Evolutionary conservation across 2,888 invertebrate genomes (phyloP).

Genomic region (Eucera pruinosa): DNA sequence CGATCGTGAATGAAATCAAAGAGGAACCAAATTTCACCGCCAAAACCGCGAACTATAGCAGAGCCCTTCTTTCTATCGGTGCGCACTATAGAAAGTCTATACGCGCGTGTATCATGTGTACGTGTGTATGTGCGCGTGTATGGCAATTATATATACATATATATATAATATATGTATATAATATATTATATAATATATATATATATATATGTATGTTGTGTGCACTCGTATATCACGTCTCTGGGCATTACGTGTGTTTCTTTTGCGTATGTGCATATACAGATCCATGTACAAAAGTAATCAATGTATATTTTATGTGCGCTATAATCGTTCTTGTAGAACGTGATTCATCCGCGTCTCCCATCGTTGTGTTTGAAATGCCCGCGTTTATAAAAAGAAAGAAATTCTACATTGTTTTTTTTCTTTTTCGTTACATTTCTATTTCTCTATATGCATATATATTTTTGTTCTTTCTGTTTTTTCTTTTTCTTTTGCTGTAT

Average conservation of each 20-base stretch:
- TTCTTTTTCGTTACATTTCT: constrained; percentile 16
- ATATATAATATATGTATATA: neutral
- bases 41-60: constrained; percentile 34
- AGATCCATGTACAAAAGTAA: constrained; percentile 32
- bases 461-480: constrained; percentile 30
- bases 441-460: constrained; percentile 11
- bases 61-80: neutral
- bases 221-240: constrained; percentile 55
- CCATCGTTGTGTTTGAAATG: constrained; percentile 55
- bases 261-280: constrained; percentile 58
- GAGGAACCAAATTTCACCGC: constrained; percentile 50
- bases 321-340: constrained; percentile 56
- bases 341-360: constrained; percentile 42
- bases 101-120: constrained; percentile 23
- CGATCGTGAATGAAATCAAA: constrained; percentile 53
- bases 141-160: neutral
- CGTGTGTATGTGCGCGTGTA: constrained; percentile 22
- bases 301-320: constrained; percentile 61
- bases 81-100: constrained; percentile 46
- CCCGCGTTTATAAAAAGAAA: constrained; percentile 18
- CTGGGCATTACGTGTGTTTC: constrained; percentile 65
- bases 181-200: neutral
- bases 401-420: constrained; percentile 25
- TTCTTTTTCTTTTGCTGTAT: constrained; percentile 26
- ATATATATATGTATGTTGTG: constrained; percentile 37